Evolutionary conservation across 2,113 vertebrate species (phyloP), one percentile per base, ranked within the genome.

Genomic region (Cryptomyrus ogoouensis): DNA sequence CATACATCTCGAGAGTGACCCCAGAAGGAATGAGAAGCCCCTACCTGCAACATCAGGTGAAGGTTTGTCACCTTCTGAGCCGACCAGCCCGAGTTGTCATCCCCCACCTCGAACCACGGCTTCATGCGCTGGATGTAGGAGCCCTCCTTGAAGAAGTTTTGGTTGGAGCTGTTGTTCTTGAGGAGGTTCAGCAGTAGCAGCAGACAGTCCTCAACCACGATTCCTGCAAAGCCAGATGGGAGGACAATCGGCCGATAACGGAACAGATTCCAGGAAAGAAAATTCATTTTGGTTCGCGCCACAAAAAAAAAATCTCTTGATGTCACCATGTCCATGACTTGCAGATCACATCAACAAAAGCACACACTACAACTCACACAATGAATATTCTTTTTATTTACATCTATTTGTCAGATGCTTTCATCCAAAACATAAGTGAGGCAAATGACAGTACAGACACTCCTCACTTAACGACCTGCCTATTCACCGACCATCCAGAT

Each of bases 111-210:
- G 93, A 99, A 99, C 98, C 98, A 99, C 9, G 98, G 97, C 93
- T 98, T 99, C 98, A 99, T 99, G 56, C 97, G 97, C 91, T 99
- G 98, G 86, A 99, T 98, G 94, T 98, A 99, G 0, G 98, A 99
- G 88, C 98, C 98, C 95, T 99, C 98, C 92, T 99, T 99, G 95
- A 99, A 99, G 94, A 99, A 99, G 92, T 99, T 99, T 95, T 99
- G 98, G 94, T 99, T 99, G 93, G 98, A 99, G 94, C 98, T 99
- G 92, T 99, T 99, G 92, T 98, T 98, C 95, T 98, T 99, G 90
- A 99, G 92, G 19, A 99, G 93, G 93, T 98, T 99, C 62, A 98
- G 96, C 44, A 99, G 92, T 31, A 99, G 94, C 35, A 99, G 95
- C 91, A 99, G 97, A 92, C 98, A 99, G 91, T 99, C 98, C 95